Base-by-base conservation (phyloP, 1,140 invertebrate genomes). In the Caenorhabditis latens region DNA sequence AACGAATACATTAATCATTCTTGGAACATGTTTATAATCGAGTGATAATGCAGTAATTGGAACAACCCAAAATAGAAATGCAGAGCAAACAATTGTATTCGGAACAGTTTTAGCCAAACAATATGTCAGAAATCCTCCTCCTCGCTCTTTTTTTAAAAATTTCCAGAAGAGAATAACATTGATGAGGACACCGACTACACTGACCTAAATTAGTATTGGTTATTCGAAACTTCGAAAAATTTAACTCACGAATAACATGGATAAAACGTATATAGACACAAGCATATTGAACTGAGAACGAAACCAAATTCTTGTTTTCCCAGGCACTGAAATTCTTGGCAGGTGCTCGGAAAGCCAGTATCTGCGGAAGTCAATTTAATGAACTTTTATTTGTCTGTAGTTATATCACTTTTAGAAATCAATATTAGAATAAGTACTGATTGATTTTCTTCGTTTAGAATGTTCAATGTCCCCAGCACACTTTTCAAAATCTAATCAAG, bases 101-200 rank as follows among this genome's bases (percentile, higher is more conserved):
- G 65, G 65, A 7, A 71, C 65, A 21, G 65, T 71, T 71, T 71
- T 71, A n/a, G 65, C 65, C 4, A 71, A 42, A 19, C 65, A 71
- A 21, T 19, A 71, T 1, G 65, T 71, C 9, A 71, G n/a, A 9
- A 71, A 71, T 11, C 65, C 42, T 46, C 43, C 65, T 1, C n/a
- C n/a, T n/a, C 8, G 43, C 1, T 46, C 5, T 46, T n/a, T 43
- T 71, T 71, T 71, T 0, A 43, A 46, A 9, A 46, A 71, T 19
- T 21, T 43, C 40, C 40, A 71, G 16, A 71, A 71, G 9, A 71
- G 42, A 46, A 16, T 48, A 71, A 71, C 24, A 21, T 71, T 71
- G 1, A 71, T 46, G 9, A 32, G 16, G 13, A 46, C 8, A 46
- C 65, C 65, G 14, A 71, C 0, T 3, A 46, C 42, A n/a, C 65